Evolutionary conservation across 2,113 vertebrate species (phyloP).

Genomic region (Chaetodon auriga): DNA sequence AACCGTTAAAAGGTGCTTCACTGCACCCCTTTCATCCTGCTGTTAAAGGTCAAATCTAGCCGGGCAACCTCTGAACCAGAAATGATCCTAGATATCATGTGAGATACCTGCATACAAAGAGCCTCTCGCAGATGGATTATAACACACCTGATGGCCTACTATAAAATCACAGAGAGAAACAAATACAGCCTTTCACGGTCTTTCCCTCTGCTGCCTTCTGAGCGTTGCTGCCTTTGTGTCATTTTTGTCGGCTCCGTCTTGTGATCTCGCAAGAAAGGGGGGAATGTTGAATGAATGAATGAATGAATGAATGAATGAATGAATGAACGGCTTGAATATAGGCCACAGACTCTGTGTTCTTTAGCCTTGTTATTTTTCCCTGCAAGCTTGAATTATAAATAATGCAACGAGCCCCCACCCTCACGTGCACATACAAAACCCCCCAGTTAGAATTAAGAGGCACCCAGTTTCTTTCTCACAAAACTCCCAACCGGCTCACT

Average conservation of each 20-base stretch:
- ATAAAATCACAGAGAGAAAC: constrained; percentile 20
- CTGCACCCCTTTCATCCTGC: constrained; percentile 27
- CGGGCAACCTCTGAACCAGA: constrained; percentile 4
- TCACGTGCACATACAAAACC: constrained; percentile 40
- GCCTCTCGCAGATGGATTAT: constrained; percentile 3
- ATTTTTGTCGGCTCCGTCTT: constrained; percentile 45
- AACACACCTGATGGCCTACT: constrained; percentile 12
- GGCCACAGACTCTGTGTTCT: constrained; percentile 67
- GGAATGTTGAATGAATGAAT: constrained; percentile 29
- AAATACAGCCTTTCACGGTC: constrained; percentile 19
- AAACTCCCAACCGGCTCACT: constrained; percentile 62
- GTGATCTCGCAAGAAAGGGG: constrained; percentile 38
- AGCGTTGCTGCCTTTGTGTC: constrained; percentile 53
- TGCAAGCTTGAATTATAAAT: constrained; percentile 75
- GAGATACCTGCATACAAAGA: constrained; percentile 29
- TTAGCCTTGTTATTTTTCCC: constrained; percentile 66
- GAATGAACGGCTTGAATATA: constrained; percentile 62
- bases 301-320: constrained; percentile 2
- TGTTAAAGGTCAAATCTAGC: constrained; percentile 22
- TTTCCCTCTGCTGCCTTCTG: constrained; percentile 7
- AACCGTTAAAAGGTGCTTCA: constrained; percentile 16
- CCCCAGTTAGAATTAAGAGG: constrained; percentile 48
- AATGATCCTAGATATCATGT: neutral
- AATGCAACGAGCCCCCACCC: constrained; percentile 73
- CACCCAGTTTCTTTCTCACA: constrained; percentile 21